Evolutionary conservation across 1,140 invertebrate species (phyloP).

Genomic region (Drosophila bocqueti): DNA sequence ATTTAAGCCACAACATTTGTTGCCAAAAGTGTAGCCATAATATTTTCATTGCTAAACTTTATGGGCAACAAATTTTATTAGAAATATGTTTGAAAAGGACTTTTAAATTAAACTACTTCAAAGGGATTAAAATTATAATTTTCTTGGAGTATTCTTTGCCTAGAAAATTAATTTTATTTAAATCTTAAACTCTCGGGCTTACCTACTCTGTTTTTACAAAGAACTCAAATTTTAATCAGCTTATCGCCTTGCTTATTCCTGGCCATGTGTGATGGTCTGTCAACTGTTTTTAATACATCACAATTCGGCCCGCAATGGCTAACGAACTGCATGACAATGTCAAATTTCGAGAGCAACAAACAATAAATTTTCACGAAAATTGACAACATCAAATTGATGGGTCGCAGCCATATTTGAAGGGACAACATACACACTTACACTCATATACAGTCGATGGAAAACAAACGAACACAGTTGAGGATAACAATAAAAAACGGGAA

Average conservation of each 20-base stretch:
- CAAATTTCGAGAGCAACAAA: slow-evolving; percentile 75
- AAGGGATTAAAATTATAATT: not conserved
- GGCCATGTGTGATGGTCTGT: slow-evolving; percentile 28
- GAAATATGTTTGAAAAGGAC: too few species aligned
- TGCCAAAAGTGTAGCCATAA: not conserved
- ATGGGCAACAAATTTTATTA: not conserved
- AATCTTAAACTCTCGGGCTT: not conserved
- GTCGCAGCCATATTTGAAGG: slow-evolving; percentile 62
- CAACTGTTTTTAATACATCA: slow-evolving; percentile 65
- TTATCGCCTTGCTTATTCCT: slow-evolving; percentile 2
- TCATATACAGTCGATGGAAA: slow-evolving; percentile 21
- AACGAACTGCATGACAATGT: slow-evolving; percentile 83
- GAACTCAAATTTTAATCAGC: slow-evolving; percentile 2
- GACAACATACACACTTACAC: slow-evolving; percentile 33
- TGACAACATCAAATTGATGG: slow-evolving; percentile 83
- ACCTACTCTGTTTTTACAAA: not conserved
- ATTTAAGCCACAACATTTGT: not conserved
- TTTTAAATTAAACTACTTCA: not conserved
- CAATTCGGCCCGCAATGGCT: slow-evolving; percentile 54
- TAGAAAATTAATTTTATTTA: not conserved
- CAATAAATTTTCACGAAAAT: slow-evolving; percentile 82
- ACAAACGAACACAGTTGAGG: slow-evolving; percentile 47
- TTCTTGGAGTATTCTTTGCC: not conserved
- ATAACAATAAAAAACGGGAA: slow-evolving; percentile 57
- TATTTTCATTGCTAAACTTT: not conserved